Conservation (phyloP, 1,140 invertebrate species). For the Augochlora pura region DNA sequence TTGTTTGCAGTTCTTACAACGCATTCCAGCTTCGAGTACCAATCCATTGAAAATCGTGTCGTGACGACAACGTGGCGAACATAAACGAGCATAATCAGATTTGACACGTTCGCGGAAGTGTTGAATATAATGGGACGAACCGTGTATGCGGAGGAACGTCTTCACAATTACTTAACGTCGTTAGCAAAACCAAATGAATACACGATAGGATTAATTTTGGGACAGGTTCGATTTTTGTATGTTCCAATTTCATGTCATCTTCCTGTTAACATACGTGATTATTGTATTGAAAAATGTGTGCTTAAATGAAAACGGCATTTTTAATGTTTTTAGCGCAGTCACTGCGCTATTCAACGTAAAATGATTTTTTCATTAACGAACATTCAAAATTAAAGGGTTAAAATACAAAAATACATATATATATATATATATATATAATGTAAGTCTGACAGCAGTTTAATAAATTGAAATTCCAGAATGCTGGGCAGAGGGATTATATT, state of each 20-base stretch:
- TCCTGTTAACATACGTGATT: conserved; percentile 47
- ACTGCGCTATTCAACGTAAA: background rate
- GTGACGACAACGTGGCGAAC: too few species aligned
- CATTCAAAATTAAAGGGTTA: background rate
- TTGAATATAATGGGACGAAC: conserved; percentile 78
- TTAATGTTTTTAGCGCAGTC: background rate
- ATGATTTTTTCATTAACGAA: background rate
- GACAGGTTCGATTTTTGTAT: conserved; percentile 81
- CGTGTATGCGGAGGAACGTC: conserved; percentile 76
- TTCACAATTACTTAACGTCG: conserved; percentile 78
- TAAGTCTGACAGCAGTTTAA: background rate
- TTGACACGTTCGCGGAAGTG: too few species aligned
- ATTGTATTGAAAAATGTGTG: background rate
- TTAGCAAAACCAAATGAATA: conserved; percentile 79
- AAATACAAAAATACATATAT: background rate
- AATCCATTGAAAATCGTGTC: too few species aligned
- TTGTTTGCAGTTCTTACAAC: too few species aligned
- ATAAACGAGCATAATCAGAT: too few species aligned
- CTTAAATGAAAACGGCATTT: background rate
- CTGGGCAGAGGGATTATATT: conserved; percentile 84
- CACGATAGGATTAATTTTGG: conserved; percentile 85
- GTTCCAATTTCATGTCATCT: conserved; percentile 32
- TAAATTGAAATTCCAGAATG: conserved; percentile 79
- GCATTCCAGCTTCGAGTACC: too few species aligned
- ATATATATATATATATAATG: background rate